Base-by-base conservation (phyloP, 2,888 invertebrate genomes). In the Melikaiella ostensackeni region DNA sequence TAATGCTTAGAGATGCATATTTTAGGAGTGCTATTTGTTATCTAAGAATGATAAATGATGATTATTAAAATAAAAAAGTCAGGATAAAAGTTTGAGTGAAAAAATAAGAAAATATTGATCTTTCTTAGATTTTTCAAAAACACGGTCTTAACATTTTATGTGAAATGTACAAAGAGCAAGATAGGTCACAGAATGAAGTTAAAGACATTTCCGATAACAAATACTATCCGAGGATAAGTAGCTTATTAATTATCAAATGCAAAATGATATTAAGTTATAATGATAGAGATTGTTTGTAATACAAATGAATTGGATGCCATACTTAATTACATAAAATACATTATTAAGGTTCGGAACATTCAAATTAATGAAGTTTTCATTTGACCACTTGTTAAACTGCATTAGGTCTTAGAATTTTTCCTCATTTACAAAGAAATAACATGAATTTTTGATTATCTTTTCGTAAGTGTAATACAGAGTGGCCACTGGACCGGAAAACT, bases 131-230 rank as follows among this genome's bases (percentile, higher is more conserved):
- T 46, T 46, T 46, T 46, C 5, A 5, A 19, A 46, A 46, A 46
- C 5, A 19, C 6, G 42, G 19, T 46, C 16, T 16, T 42, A 19
- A 64, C 64, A 64, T 64, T 64, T 64, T 64, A 24, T 64, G 21
- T 38, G 24, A 64, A 64, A 64, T 64, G 38, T 64, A 38, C 64
- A 64, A 38, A 27, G 64, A 64, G 64, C 64, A 64, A 16, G 38
- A 24, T 24, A 38, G 64, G 64, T 38, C 64, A 64, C 38, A 64
- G 11, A 64, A 64, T 64, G 38, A 24, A 24, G 16, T 11, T 42
- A 16, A 16, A 42, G 16, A 42, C 42, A 42, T 42, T 46, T 4
- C 42, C 16, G 64, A 64, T 64, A 64, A 21, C 38, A 35, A 64
- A 64, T 64, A 64, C 24, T 64, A 38, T 21, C 64, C 21, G 38